Evolutionary conservation across 2,797 vertebrate genomes (phyloP).

Genomic region (Orientallactaga sibirica): DNA sequence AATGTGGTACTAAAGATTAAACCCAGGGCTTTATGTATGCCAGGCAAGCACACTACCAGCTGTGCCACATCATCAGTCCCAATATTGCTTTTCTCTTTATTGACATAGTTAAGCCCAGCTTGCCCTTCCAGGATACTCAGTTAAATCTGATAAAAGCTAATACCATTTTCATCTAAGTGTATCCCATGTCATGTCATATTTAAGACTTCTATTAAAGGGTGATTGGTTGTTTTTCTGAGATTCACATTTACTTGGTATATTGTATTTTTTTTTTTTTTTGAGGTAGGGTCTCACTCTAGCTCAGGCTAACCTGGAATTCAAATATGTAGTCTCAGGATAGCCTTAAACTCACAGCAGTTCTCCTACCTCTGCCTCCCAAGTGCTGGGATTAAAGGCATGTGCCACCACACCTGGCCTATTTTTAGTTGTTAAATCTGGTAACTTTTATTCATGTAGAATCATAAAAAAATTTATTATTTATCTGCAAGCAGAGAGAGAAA

Average conservation of each 20-base stretch:
- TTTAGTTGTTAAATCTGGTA: background rate
- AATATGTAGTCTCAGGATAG: too few species aligned
- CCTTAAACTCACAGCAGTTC: too few species aligned
- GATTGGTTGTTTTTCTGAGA: slow-evolving; percentile 14
- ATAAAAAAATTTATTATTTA: too few species aligned
- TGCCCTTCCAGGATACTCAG: background rate
- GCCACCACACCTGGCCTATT: background rate
- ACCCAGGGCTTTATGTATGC: too few species aligned
- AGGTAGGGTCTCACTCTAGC: too few species aligned
- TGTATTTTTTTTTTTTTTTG: too few species aligned
- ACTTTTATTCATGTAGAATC: background rate
- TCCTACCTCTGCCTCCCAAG: too few species aligned
- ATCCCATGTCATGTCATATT: background rate
- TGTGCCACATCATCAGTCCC: too few species aligned
- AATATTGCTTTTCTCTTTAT: background rate
- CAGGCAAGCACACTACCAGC: too few species aligned
- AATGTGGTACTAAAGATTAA: too few species aligned
- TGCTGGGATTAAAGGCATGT: background rate
- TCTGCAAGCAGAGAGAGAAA: too few species aligned
- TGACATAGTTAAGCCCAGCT: background rate
- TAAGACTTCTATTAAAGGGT: slow-evolving; percentile 29
- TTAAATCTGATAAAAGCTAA: slow-evolving; percentile 44
- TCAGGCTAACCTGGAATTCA: too few species aligned
- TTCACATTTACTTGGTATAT: slow-evolving; percentile 26
- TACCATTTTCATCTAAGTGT: slow-evolving; percentile 3